phyloP scores from a whole-genome alignment of 2,113 vertebrate species.

The Anseranas semipalmata region DNA sequence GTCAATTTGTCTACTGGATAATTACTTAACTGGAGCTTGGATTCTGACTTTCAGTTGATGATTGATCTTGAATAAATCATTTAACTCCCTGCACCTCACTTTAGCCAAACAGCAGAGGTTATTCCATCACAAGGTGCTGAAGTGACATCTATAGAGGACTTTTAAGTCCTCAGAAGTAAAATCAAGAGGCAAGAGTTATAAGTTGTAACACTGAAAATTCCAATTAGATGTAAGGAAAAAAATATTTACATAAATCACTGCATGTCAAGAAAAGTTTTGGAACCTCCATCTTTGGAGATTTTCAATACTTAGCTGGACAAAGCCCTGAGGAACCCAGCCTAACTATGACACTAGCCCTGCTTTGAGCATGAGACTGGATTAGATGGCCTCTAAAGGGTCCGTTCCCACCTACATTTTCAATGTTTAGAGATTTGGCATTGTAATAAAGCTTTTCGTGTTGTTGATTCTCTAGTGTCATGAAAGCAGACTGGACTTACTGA shows the following conservation, averaged over 20 bases:
- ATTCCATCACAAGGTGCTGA: not conserved
- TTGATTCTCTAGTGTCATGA: not conserved
- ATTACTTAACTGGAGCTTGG: not conserved
- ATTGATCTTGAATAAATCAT: not conserved
- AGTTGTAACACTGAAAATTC: not conserved
- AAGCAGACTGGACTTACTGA: not conserved
- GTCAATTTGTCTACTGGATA: not conserved
- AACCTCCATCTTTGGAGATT: not conserved
- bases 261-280: not conserved
- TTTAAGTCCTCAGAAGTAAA: not conserved
- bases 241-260: not conserved
- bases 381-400: not conserved
- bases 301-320: not conserved
- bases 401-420: not conserved
- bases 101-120: not conserved
- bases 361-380: not conserved
- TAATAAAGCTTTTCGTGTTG: not conserved
- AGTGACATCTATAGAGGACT: not conserved
- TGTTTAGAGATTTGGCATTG: not conserved
- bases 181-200: not conserved
- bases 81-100: not conserved
- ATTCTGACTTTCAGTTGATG: not conserved
- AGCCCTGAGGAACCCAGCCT: not conserved
- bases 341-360: not conserved
- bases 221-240: not conserved